A percentile compares a stretch with the other conserved stretches of the same genome.
Conservation (phyloP, 2,797 vertebrate species). For the Falco biarmicus region DNA sequence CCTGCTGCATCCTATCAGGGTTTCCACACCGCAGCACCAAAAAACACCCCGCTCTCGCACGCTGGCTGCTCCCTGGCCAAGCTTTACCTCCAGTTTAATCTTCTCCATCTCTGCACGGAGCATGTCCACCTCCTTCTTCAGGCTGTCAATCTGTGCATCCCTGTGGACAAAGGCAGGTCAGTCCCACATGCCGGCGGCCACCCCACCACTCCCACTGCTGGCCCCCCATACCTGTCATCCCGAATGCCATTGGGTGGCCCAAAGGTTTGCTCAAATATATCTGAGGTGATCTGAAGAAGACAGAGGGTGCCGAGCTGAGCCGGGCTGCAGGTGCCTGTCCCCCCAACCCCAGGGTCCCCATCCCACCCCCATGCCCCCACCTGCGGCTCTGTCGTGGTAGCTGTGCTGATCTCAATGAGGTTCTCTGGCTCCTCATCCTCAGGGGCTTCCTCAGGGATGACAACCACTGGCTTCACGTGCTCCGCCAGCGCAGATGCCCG, state of each 20-base stretch:
- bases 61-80: fast-evolving
- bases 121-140: conserved; percentile 88
- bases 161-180: conserved; percentile 67
- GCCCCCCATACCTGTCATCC: conserved; percentile 84
- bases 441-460: conserved; percentile 90
- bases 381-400: conserved; percentile 76
- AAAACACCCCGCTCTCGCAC: fast-evolving
- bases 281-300: conserved; percentile 76
- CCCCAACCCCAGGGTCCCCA: fast-evolving
- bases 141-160: conserved; percentile 90
- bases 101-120: conserved; percentile 89
- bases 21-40: neutral
- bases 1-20: fast-evolving
- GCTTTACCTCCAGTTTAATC: conserved; percentile 90
- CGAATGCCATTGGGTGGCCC: conserved; percentile 90
- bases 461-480: conserved; percentile 95
- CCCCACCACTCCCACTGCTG: fast-evolving
- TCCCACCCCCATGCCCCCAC: neutral
- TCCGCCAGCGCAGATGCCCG: conserved; percentile 92
- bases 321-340: neutral
- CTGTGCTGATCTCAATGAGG: conserved; percentile 87
- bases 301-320: neutral
- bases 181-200: fast-evolving
- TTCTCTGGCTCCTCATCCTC: conserved; percentile 91
- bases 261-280: conserved; percentile 93